phyloP scores from a whole-genome alignment of 1,140 invertebrate genomes.

The Saccostrea glomerata region DNA sequence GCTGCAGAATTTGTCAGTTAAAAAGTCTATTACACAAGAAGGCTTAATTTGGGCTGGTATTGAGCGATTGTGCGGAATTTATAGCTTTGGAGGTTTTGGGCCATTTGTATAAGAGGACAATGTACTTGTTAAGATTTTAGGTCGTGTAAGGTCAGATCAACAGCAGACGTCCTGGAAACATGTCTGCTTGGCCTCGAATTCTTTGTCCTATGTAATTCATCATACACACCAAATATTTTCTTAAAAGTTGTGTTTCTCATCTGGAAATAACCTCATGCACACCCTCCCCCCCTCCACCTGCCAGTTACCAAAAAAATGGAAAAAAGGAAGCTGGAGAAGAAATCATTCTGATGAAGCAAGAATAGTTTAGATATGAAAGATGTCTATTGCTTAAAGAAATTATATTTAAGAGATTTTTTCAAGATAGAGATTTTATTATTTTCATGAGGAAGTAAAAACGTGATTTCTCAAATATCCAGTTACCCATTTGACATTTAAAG shows the following conservation, averaged over 20 bases:
- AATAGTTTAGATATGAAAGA: no score
- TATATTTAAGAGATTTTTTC: no score
- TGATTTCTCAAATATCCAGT: background rate
- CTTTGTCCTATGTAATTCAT: background rate
- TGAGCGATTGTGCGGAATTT: background rate
- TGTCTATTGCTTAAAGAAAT: no score
- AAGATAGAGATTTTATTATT: no score
- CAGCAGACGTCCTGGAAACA: background rate
- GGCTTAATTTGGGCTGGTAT: background rate
- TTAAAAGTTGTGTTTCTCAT: no score
- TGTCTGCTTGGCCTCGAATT: background rate
- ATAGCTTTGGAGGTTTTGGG: background rate
- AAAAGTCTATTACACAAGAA: background rate
- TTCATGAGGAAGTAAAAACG: no score
- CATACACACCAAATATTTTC: background rate
- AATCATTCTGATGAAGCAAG: no score
- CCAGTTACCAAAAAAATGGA: no score
- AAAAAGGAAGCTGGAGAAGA: no score
- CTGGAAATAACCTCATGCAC: no score
- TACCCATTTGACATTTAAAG: background rate
- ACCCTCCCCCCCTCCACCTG: no score
- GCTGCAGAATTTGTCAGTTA: background rate
- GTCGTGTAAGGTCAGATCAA: background rate
- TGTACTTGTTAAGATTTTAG: background rate
- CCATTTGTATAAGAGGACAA: background rate